Base-by-base conservation (phyloP, 2,797 vertebrate genomes). In the Picus viridis region DNA sequence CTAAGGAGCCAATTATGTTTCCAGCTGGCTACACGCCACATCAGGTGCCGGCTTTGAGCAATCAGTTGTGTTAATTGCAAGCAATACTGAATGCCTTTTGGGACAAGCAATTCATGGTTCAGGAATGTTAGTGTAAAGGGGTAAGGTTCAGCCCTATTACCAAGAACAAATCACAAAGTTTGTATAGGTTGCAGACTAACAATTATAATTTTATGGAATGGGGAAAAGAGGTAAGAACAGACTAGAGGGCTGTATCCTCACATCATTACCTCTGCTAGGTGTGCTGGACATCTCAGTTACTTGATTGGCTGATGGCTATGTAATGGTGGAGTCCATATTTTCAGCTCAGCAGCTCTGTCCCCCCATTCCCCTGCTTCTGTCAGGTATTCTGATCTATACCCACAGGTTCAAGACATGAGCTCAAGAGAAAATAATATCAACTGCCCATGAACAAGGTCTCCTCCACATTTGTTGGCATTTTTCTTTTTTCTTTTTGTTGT, bases 41-140 rank as follows among this genome's bases (percentile, higher is more conserved):
- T 96, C 92, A 94, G 92, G 94, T 95, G 88, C 39, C 0, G 67
- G 75, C 86, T 95, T 93, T 95, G 92, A 91, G 89, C 89, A 95
- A 89, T 95, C 92, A 92, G 70, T 95, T 95, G 75, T 70, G 91
- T 86, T 92, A 96, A 95, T 93, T 93, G 83, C 92, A 96, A 84
- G 87, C 45, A 96, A 93, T 83, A 92, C 88, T 81, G 87, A 85
- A 89, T 74, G 89, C 43, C 93, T 90, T 92, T 91, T 90, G 95
- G 89, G 89, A 94, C 70, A 91, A 83, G 88, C 83, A 95, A 90
- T 94, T 93, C 83, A 96, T 2, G 11, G 87, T 73, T 95, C 93
- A 94, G 88, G 86, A 92, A 93, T 91, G 89, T 87, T 88, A 78
- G 80, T 71, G 91, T 63, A 79, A 89, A 86, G 73, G 58, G 70